Base-by-base conservation (phyloP, 2,797 vertebrate genomes). In the Ficedula albicollis region DNA sequence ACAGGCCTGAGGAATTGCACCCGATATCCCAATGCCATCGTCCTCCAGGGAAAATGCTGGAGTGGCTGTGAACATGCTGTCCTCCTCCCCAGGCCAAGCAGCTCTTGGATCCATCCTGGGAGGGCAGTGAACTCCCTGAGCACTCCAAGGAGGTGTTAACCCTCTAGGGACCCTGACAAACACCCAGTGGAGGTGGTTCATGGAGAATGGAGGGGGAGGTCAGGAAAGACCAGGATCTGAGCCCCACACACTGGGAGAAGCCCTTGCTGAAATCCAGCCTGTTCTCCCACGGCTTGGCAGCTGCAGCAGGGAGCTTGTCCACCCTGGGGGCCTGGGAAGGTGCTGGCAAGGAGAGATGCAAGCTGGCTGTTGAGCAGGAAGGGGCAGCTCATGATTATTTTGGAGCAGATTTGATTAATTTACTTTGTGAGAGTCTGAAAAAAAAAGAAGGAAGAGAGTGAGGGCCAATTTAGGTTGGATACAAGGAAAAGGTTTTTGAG, bases 1-100 rank as follows among this genome's bases (percentile, higher is more conserved):
- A 49, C 69, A 90, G 59, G 80, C 91, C 66, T 72, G 80, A 91
- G 75, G 87, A 95, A 95, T 96, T 95, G 90, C 66, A 72, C 14
- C 10, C 27, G 4, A 87, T 64, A 93, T 80, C 81, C 93, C 72
- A 92, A 77, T 6, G 9, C 81, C 68, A 55, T 90, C 49, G 9
- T 72, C 93, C 93, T 74, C 90, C 55, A 39, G 94, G 90, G 92
- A 96, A 58, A 90, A 80, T 0, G 1, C 64, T 2, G 0, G 78
- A 93, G 88, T 87, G 68, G 30, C 78, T 89, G 89, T 3, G 39
- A 87, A 93, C 93, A 75, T 9, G 69, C 75, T 92, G 92, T 94
- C 84, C 93, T 95, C 60, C 87, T 80, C 60, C 39, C 54, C 13
- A 15, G 0, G 36, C 84, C 82, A 92, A 89, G 72, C 82, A 55